phyloP scores from a whole-genome alignment of 2,888 invertebrate genomes.

The Aphodius sticticus region DNA sequence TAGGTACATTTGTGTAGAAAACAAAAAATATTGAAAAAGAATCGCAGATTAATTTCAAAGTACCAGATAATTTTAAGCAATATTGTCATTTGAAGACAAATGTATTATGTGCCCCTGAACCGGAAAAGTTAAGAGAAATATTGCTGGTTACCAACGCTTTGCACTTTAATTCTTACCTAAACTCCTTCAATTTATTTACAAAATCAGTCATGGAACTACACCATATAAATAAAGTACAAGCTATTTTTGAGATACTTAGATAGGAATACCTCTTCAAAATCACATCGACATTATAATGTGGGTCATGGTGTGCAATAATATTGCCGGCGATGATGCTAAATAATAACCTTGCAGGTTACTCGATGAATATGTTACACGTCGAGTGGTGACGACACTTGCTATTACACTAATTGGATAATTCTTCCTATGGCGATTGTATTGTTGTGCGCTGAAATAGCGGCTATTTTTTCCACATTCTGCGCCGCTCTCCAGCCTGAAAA shows the following conservation, averaged over 20 bases:
- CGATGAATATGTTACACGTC: background rate
- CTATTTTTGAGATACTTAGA: background rate
- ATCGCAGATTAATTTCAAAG: too few relatives aligned
- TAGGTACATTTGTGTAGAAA: too few relatives aligned
- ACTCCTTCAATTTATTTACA: too few relatives aligned
- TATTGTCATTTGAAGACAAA: too few relatives aligned
- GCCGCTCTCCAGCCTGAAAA: background rate
- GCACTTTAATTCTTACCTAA: too few relatives aligned
- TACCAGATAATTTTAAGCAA: too few relatives aligned
- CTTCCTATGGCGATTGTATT: background rate
- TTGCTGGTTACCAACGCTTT: too few relatives aligned
- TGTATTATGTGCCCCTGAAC: too few relatives aligned
- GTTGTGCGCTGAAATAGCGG: conserved; percentile 4
- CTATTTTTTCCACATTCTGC: background rate
- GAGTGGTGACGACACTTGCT: background rate
- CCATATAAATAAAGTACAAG: too few relatives aligned
- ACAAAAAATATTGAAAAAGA: too few relatives aligned
- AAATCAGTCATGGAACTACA: too few relatives aligned
- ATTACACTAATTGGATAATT: conserved; percentile 4
- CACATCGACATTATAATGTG: background rate
- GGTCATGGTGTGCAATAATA: conserved; percentile 4
- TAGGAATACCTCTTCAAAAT: background rate
- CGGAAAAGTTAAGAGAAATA: too few relatives aligned
- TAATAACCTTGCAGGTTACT: background rate
- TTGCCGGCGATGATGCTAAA: background rate